phyloP scores from a whole-genome alignment of 2,797 vertebrate species.

The Melanotaenia boesemani region DNA sequence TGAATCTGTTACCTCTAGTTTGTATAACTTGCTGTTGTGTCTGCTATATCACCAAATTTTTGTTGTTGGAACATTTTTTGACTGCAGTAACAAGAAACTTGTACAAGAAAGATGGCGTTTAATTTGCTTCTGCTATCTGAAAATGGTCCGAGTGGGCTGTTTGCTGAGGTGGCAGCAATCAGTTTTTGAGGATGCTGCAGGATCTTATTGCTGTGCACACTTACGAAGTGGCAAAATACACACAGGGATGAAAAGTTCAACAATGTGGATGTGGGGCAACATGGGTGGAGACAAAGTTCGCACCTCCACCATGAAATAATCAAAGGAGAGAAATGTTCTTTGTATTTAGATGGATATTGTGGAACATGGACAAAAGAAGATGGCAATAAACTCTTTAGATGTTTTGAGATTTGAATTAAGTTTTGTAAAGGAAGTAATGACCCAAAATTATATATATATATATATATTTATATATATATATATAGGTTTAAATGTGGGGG shows the following conservation, averaged over 20 bases:
- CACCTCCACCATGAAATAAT: neutral
- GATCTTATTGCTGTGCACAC: neutral
- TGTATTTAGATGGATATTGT: neutral
- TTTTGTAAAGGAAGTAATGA: neutral
- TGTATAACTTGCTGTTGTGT: constrained; percentile 13
- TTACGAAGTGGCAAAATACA: constrained; percentile 33
- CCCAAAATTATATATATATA: neutral
- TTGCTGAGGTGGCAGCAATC: constrained; percentile 4
- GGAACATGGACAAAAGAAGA: neutral
- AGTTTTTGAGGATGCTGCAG: constrained; percentile 10
- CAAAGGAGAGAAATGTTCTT: neutral
- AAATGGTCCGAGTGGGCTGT: neutral
- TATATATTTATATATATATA: too few relatives aligned
- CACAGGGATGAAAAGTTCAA: constrained; percentile 40
- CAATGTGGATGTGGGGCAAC: neutral
- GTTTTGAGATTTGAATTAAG: neutral
- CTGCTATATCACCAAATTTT: constrained; percentile 1
- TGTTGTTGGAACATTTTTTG: constrained; percentile 5
- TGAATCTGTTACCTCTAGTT: constrained; percentile 2
- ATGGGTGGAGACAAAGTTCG: neutral
- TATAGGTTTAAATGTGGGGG: too few relatives aligned
- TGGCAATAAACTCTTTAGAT: neutral
- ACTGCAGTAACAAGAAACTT: constrained; percentile 2
- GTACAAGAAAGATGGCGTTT: constrained; percentile 10
- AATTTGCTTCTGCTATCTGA: neutral